phyloP scores from a whole-genome alignment of 2,888 invertebrate genomes.

The Leptopilina myrica region DNA sequence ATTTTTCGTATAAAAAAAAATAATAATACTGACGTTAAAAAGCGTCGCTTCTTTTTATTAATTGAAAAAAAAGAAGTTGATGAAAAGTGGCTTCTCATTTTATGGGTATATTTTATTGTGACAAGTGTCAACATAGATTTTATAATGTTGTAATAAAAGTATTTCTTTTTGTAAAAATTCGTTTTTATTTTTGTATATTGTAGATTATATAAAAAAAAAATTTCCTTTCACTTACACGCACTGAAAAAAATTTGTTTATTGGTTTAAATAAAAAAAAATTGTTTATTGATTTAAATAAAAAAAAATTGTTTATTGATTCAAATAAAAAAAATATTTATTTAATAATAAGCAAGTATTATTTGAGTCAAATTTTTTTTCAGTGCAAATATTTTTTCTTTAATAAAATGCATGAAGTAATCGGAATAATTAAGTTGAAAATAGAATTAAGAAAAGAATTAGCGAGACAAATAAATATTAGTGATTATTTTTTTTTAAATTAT shows the following conservation, averaged over 20 bases:
- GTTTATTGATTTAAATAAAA: too few species aligned
- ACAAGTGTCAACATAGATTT: constrained; percentile 71
- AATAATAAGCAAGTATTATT: too few species aligned
- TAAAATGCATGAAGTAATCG: too few species aligned
- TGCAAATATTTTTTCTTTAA: too few species aligned
- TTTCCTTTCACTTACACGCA: not conserved
- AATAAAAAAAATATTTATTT: too few species aligned
- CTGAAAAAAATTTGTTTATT: not conserved
- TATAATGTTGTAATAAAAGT: constrained; percentile 75
- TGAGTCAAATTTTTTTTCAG: too few species aligned
- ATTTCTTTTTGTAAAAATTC: constrained; percentile 64
- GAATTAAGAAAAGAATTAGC: too few species aligned
- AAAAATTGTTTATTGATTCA: too few species aligned
- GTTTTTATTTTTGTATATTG: constrained; percentile 33
- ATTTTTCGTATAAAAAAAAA: constrained; percentile 60
- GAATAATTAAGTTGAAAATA: too few species aligned
- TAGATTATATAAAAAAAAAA: not conserved
- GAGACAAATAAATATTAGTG: too few species aligned
- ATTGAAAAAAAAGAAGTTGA: constrained; percentile 41
- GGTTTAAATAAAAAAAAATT: too few species aligned
- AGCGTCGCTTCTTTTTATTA: constrained; percentile 45
- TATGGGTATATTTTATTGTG: constrained; percentile 63
- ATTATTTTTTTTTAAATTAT: too few species aligned
- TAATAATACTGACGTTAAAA: constrained; percentile 38
- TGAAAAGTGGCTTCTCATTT: constrained; percentile 57